Conservation (phyloP, 2,888 invertebrate genomes). For the Drosophila differens region DNA sequence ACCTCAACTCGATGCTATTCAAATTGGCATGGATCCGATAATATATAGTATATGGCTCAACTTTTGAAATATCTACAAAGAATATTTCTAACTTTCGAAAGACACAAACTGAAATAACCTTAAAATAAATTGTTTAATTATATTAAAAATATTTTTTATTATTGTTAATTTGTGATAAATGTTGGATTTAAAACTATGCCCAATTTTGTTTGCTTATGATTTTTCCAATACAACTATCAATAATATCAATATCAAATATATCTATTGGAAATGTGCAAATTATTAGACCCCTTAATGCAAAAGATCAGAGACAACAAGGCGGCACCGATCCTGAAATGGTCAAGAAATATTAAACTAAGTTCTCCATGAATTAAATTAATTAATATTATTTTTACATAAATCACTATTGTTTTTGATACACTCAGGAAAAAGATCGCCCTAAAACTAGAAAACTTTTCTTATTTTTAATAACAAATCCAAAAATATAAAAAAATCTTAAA, state of each 20-base stretch:
- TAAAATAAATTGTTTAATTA: neutral
- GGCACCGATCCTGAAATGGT: neutral
- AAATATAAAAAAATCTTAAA: neutral
- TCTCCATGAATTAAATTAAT: neutral
- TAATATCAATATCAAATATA: neutral
- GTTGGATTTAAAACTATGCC: neutral
- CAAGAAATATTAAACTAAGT: neutral
- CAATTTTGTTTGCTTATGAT: neutral
- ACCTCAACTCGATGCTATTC: neutral
- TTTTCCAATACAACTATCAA: neutral
- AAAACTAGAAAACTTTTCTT: neutral
- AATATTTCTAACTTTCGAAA: neutral
- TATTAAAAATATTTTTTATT: neutral
- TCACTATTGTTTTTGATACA: neutral
- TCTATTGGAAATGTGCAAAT: neutral
- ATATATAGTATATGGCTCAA: neutral
- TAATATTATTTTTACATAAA: neutral
- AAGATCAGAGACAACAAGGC: neutral
- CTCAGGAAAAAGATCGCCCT: neutral
- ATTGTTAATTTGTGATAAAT: slow-evolving; percentile 6
- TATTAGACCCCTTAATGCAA: neutral
- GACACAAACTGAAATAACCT: neutral
- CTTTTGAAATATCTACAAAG: neutral
- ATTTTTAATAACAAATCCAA: neutral
- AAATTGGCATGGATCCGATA: neutral